A percentile compares a stretch with the other conserved stretches of the same genome.
Conservation (phyloP, 2,113 vertebrate genomes). For the Penelope pileata region DNA sequence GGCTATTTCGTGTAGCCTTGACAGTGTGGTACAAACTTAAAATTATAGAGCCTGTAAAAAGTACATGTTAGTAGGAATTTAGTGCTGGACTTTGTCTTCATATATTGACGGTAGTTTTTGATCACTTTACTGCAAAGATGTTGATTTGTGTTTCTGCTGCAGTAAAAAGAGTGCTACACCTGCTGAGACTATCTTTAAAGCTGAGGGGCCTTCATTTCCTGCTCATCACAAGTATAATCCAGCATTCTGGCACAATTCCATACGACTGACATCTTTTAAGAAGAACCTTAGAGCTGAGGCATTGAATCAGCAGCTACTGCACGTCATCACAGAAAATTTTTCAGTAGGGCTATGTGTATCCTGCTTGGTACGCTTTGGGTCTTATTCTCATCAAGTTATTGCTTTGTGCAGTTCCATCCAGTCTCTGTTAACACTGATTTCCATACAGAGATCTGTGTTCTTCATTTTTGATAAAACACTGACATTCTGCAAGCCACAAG, state of each 20-base stretch:
- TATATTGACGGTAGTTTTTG: neutral
- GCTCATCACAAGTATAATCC: neutral
- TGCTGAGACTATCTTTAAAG: neutral
- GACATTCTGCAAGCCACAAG: neutral
- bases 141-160: neutral
- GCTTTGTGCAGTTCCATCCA: neutral
- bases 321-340: neutral
- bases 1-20: neutral
- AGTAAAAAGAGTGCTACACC: neutral
- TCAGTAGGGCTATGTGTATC: accelerated
- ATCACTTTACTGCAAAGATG: neutral
- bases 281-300: neutral
- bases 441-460: neutral
- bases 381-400: neutral
- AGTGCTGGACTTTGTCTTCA: neutral
- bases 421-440: neutral
- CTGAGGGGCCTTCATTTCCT: neutral
- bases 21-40: neutral
- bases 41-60: neutral
- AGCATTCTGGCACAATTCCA: neutral
- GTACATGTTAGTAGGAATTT: neutral
- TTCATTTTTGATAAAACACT: neutral
- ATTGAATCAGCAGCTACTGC: neutral
- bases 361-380: neutral
- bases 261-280: neutral